phyloP scores from a whole-genome alignment of 2,113 vertebrate genomes.

The Tauraco erythrolophus region DNA sequence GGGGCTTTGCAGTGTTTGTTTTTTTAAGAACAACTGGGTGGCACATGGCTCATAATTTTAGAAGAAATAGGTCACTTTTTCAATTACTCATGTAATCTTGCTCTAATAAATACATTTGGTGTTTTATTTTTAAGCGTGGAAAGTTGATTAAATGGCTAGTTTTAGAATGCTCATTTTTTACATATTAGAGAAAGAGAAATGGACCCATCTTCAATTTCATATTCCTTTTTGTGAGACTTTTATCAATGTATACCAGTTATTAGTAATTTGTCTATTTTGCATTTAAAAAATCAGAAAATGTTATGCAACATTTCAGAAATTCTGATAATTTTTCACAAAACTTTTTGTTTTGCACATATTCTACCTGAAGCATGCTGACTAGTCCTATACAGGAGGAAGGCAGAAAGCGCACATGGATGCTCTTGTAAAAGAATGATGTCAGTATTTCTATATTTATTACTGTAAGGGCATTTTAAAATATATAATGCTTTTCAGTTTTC shows the following conservation, averaged over 20 bases:
- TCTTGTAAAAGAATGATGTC: neutral
- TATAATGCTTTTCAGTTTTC: neutral
- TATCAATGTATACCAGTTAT: neutral
- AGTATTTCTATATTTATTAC: neutral
- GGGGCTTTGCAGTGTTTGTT: neutral
- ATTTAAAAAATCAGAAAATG: neutral
- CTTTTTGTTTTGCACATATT: neutral
- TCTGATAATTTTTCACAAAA: neutral
- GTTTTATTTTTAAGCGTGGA: neutral
- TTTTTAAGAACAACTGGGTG: neutral
- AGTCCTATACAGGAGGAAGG: neutral
- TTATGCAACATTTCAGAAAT: neutral
- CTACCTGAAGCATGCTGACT: neutral
- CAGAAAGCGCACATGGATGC: neutral
- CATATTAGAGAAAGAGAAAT: neutral
- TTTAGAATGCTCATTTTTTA: neutral
- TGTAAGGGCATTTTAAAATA: neutral
- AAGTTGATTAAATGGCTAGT: neutral
- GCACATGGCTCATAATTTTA: neutral
- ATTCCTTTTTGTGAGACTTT: neutral
- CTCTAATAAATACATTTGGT: neutral
- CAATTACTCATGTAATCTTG: neutral
- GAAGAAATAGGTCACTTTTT: neutral
- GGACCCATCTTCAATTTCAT: neutral
- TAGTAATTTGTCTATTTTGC: neutral